These are phyloP conservation scores for Ecdyonurus torrentis DNA, from an alignment of 2,888 invertebrate genomes.

Conservation along the genomic window DNA sequence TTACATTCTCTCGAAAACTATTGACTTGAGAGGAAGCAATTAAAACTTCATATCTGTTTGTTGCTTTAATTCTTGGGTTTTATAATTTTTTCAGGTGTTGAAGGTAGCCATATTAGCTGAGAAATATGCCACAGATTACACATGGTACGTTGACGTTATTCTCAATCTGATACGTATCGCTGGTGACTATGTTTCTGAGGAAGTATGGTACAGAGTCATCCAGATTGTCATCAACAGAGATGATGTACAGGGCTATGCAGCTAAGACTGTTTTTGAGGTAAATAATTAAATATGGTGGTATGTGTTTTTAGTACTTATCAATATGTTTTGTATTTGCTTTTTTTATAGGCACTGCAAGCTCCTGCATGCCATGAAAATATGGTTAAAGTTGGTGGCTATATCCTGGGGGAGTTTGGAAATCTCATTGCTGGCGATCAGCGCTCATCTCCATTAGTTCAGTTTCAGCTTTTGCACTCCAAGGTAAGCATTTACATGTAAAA, in stretches of 20 bases:
- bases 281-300: slow-evolving; percentile 10
- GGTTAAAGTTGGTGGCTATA: slow-evolving; percentile 99
- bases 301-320: too few relatives aligned
- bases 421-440: slow-evolving; percentile 96
- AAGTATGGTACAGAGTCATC: slow-evolving; percentile 99
- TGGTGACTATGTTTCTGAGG: slow-evolving; percentile 98
- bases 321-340: too few relatives aligned
- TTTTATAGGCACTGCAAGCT: slow-evolving; percentile 70
- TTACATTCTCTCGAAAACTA: too few relatives aligned
- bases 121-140: slow-evolving; percentile 98
- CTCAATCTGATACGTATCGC: slow-evolving; percentile 97
- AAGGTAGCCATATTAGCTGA: slow-evolving; percentile 99
- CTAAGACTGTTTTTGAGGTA: slow-evolving; percentile 97
- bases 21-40: too few relatives aligned
- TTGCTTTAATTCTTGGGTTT: too few relatives aligned
- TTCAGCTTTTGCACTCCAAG: slow-evolving; percentile 95
- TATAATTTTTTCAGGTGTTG: slow-evolving; percentile 44
- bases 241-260: slow-evolving; percentile 99
- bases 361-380: slow-evolving; percentile 99
- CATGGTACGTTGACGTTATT: slow-evolving; percentile 95
- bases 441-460: slow-evolving; percentile 93
- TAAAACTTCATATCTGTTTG: too few relatives aligned
- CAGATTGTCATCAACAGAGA: slow-evolving; percentile 99
- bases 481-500: slow-evolving; percentile 22
- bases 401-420: slow-evolving; percentile 98